These are phyloP conservation scores for Parasteatoda tepidariorum DNA, from an alignment of 1,140 invertebrate species.

Conservation along the genomic window DNA sequence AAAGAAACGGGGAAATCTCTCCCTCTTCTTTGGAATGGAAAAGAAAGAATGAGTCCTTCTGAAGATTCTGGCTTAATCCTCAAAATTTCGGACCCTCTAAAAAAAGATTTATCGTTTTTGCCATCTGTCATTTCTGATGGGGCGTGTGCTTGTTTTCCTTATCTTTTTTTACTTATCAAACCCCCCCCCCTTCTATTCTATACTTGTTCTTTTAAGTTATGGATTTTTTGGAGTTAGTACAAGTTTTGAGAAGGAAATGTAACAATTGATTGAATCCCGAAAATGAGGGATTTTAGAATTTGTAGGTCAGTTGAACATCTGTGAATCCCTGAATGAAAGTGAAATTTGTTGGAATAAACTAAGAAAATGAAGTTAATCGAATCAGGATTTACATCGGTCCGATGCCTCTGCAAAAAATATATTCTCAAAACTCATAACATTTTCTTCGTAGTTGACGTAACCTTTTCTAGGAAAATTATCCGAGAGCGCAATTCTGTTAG, in stretches of 20 bases:
- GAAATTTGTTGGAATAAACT: no score
- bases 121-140: constrained; percentile 18
- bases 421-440: no score
- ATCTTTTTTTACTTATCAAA: not conserved
- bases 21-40: not conserved
- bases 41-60: not conserved
- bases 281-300: not conserved
- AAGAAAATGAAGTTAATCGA: no score
- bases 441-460: no score
- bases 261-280: not conserved
- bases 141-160: not conserved
- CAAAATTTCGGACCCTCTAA: not conserved
- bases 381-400: no score
- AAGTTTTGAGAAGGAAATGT: not conserved
- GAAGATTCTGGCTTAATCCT: constrained; percentile 4
- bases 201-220: not conserved
- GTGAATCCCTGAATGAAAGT: no score
- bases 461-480: no score
- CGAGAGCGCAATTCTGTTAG: no score
- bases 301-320: not conserved
- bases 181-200: not conserved
- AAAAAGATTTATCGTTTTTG: constrained; percentile 17
- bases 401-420: no score
- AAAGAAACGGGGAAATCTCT: not conserved
- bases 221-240: not conserved